Conservation (phyloP, 2,797 vertebrate species). For the Pelobates cultripes region DNA sequence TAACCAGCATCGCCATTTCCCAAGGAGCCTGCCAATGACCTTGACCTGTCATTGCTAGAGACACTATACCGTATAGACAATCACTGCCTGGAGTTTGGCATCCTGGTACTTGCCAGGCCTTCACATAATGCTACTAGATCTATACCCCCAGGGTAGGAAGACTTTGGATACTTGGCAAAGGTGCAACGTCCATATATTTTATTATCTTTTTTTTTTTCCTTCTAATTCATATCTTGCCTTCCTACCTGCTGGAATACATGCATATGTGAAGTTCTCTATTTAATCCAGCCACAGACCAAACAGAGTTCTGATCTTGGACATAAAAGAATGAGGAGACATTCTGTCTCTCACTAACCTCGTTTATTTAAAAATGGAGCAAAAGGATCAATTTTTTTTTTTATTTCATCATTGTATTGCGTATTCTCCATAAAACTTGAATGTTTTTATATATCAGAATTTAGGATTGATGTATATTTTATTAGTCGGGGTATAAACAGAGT, state of each 20-base stretch:
- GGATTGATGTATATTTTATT: slow-evolving; percentile 93
- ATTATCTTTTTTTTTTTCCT: slow-evolving; percentile 5
- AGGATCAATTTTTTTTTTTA: slow-evolving; percentile 80
- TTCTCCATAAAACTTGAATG: slow-evolving; percentile 80
- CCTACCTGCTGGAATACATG: slow-evolving; percentile 63
- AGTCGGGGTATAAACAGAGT: slow-evolving; percentile 73
- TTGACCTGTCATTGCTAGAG: slow-evolving; percentile 80
- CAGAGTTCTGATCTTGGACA: slow-evolving; percentile 68
- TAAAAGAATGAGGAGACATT: slow-evolving; percentile 65
- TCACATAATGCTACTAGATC: slow-evolving; percentile 56
- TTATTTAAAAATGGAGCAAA: slow-evolving; percentile 85
- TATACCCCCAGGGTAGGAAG: slow-evolving; percentile 28
- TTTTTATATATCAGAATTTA: slow-evolving; percentile 82
- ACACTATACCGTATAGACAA: slow-evolving; percentile 93
- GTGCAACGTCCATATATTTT: slow-evolving; percentile 62
- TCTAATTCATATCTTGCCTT: slow-evolving; percentile 30
- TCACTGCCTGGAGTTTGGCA: slow-evolving; percentile 76
- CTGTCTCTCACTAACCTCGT: slow-evolving; percentile 66
- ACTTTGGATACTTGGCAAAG: slow-evolving; percentile 70
- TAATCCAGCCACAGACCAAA: slow-evolving; percentile 64
- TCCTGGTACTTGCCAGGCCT: slow-evolving; percentile 57
- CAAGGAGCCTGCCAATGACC: slow-evolving; percentile 72
- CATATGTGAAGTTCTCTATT: slow-evolving; percentile 48
- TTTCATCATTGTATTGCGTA: slow-evolving; percentile 64
- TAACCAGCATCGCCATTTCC: slow-evolving; percentile 73